Conservation (phyloP, 1,140 invertebrate species). For the Ladona fulva region DNA sequence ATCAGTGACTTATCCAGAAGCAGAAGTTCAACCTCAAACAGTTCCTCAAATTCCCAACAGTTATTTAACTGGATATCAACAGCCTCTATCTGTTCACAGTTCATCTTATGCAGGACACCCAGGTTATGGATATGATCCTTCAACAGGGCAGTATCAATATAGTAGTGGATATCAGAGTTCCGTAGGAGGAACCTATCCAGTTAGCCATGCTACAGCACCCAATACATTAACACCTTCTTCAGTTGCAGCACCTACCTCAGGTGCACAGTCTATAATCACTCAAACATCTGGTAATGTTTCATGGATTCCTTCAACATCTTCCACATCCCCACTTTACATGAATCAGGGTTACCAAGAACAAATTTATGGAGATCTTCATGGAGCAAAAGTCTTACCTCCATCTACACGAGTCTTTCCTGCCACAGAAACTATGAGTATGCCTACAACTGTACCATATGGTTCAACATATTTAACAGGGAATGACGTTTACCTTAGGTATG, state of each 20-base stretch:
- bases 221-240: neutral
- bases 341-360: neutral
- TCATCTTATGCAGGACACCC: conserved; percentile 42
- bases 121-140: conserved; percentile 41
- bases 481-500: conserved; percentile 5
- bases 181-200: conserved; percentile 15
- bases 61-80: neutral
- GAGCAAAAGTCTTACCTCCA: neutral
- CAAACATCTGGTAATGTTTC: neutral
- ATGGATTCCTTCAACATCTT: neutral
- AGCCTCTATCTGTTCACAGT: neutral
- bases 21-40: neutral
- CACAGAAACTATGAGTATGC: neutral
- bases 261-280: neutral
- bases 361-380: conserved; percentile 1
- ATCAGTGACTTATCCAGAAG: neutral
- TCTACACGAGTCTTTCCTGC: neutral
- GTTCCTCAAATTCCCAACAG: neutral
- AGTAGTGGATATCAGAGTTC: conserved; percentile 43
- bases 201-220: neutral
- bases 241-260: neutral
- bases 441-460: neutral
- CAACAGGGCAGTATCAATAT: conserved; percentile 41
- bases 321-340: neutral
- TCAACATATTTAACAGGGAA: neutral